Percentiles rank a stretch among this genome's conserved stretches.
Evolutionary conservation across 2,113 vertebrate species (phyloP).

Genomic region (Elanus axillaris): DNA sequence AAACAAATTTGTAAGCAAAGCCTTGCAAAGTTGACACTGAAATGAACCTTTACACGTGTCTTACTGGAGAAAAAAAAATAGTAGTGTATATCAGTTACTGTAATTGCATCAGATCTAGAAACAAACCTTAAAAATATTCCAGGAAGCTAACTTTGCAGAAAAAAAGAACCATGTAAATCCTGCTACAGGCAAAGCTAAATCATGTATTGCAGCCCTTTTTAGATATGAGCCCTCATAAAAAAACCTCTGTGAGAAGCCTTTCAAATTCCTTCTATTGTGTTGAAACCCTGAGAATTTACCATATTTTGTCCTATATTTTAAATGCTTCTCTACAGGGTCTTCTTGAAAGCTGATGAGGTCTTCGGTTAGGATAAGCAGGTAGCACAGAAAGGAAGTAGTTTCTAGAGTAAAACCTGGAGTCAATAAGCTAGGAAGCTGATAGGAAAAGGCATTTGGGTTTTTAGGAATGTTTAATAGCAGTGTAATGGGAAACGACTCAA

Average conservation of each 20-base stretch:
- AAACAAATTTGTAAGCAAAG: neutral
- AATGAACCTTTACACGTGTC: neutral
- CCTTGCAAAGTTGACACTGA: neutral
- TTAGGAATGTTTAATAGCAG: neutral
- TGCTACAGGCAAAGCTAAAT: neutral
- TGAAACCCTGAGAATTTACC: neutral
- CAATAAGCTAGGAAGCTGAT: neutral
- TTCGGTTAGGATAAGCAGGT: neutral
- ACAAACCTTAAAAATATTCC: neutral
- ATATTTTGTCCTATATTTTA: neutral
- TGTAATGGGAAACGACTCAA: neutral
- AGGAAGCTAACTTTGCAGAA: neutral
- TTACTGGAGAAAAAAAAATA: neutral
- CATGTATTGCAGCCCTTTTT: neutral
- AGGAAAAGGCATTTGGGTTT: neutral
- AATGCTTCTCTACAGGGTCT: neutral
- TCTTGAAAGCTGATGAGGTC: neutral
- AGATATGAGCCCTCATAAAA: neutral
- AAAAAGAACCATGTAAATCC: neutral
- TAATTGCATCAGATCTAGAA: neutral
- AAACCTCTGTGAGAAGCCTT: neutral
- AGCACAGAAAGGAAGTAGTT: neutral
- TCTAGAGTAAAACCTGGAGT: neutral
- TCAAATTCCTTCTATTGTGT: neutral
- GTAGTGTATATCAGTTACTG: neutral